Evolutionary conservation across 2,113 vertebrate genomes (phyloP).

Genomic region (Colius striatus): DNA sequence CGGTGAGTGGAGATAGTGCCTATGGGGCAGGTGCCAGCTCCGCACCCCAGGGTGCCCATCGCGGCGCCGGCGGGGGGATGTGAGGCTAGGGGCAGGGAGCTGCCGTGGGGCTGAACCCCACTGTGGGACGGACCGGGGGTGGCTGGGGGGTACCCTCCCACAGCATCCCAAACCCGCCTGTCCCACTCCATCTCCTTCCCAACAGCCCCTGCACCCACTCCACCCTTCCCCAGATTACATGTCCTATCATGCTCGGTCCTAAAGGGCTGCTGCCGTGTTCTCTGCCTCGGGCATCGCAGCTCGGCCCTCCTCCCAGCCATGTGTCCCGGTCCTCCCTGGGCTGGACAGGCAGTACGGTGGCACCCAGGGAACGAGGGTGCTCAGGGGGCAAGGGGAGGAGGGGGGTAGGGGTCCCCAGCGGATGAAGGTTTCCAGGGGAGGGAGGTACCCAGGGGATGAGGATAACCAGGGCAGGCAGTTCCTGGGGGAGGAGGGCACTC

Average conservation of each 20-base stretch:
- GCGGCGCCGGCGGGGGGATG: background rate
- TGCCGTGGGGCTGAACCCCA: background rate
- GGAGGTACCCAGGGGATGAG: background rate
- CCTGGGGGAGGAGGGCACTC: background rate
- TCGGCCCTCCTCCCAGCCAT: background rate
- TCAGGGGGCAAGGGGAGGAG: background rate
- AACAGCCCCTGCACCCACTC: background rate
- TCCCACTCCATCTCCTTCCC: background rate
- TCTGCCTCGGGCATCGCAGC: too few species aligned
- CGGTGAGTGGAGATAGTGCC: background rate
- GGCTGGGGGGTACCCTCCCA: background rate
- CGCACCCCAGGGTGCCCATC: background rate
- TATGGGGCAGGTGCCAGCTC: background rate
- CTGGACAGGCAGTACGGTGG: background rate
- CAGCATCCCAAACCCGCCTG: conserved; percentile 49
- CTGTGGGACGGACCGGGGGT: background rate
- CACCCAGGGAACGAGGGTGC: background rate
- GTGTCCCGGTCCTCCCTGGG: background rate
- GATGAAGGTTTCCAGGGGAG: background rate
- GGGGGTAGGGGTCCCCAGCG: background rate
- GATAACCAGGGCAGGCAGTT: background rate
- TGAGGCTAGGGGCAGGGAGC: background rate
- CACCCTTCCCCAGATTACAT: background rate
- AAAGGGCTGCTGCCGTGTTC: background rate
- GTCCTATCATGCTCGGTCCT: background rate